Base-by-base conservation (phyloP, 2,113 vertebrate species). In the Heterotis niloticus region DNA sequence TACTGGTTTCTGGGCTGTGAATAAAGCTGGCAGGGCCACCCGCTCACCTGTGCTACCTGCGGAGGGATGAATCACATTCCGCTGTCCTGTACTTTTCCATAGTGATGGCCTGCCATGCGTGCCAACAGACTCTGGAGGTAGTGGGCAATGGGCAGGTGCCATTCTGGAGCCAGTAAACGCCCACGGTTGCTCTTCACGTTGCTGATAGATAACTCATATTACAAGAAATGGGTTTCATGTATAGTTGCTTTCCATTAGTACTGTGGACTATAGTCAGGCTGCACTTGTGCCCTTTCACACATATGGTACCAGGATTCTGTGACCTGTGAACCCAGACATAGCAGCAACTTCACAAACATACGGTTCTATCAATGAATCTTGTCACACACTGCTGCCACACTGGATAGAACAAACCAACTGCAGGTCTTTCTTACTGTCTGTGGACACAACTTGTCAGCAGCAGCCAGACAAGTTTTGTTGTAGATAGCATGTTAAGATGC, bases 1-100 rank as follows among this genome's bases (percentile, higher is more conserved):
- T 10, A 16, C 51, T 11, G 10, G 17, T 71, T 72, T 52, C 34
- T 52, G 69, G 51, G 13, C 23, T 1, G 51, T 51, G 12, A 51
- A 51, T 20, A 23, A 72, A 52, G 51, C n/a, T 72, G 5, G 69
- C 69, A n/a, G 20, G n/a, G 34, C 4, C 11, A 51, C 34, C 23
- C 34, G 34, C 69, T 51, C 69, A 72, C 69, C 69, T 72, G 69
- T 72, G 69, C 51, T 72, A 34, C 44, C 11, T 54, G 44, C 34
- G 23, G 54, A 52, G n/a, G 11, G 34, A n/a, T 54, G 69, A 72
- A 72, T 51, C 69, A 72, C 54, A 51, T 17, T 44, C 29, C 28
- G 20, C 20, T 20, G 34, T 20, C 23, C 34, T 12, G 69, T 72
- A 72, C 69, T 51, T n/a, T 72, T 72, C 29, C 69, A 54, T 34